Evolutionary conservation across 2,113 vertebrate genomes (phyloP).

Genomic region (Pangasianodon hypophthalmus): DNA sequence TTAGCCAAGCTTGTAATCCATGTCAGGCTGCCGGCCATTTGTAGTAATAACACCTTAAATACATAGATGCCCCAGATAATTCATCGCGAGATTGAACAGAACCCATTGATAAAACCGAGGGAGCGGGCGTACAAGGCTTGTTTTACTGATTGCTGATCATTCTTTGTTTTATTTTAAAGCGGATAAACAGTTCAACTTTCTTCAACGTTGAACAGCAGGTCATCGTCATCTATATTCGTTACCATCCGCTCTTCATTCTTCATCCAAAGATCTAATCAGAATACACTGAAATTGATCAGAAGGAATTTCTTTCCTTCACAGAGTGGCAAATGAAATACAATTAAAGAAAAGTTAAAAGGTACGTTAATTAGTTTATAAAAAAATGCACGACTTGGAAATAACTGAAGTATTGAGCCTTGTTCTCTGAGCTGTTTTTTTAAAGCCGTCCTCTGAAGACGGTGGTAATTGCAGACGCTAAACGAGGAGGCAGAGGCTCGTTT

Average conservation of each 20-base stretch:
- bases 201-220: neutral
- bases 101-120: neutral
- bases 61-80: neutral
- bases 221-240: neutral
- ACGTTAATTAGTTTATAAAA: conserved; percentile 4
- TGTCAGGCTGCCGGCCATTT: conserved; percentile 7
- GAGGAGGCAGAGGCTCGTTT: neutral
- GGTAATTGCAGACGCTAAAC: conserved; percentile 27
- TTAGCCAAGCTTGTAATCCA: conserved; percentile 21
- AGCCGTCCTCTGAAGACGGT: neutral
- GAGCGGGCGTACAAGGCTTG: neutral
- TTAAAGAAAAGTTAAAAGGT: neutral
- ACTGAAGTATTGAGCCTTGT: neutral
- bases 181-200: neutral
- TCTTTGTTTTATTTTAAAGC: neutral
- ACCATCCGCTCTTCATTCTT: neutral
- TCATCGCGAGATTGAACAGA: neutral
- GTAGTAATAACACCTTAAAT: conserved; percentile 1
- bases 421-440: conserved; percentile 6
- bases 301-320: neutral
- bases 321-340: neutral
- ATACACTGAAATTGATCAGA: neutral
- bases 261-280: neutral
- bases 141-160: neutral
- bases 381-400: neutral